Conservation (phyloP, 2,113 vertebrate genomes). For the Siniperca knerii region DNA sequence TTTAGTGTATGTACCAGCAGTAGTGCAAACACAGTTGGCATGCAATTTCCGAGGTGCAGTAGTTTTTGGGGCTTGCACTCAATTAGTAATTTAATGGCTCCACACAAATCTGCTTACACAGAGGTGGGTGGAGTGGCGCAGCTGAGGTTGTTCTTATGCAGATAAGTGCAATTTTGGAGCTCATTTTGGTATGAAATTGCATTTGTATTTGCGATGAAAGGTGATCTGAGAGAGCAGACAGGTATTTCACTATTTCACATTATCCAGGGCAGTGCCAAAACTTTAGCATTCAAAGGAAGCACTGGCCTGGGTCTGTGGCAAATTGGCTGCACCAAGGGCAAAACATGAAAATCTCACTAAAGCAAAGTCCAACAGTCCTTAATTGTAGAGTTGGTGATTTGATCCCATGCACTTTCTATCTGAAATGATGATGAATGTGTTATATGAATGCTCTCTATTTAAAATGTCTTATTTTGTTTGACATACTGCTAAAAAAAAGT, state of each 20-base stretch:
- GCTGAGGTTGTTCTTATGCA: not conserved
- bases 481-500: not conserved
- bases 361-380: not conserved
- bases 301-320: not conserved
- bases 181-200: not conserved
- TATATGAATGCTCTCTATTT: not conserved
- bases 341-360: not conserved
- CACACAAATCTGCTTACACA: not conserved
- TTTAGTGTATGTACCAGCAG: not conserved
- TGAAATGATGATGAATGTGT: not conserved
- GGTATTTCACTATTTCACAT: not conserved
- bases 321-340: not conserved
- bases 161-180: not conserved
- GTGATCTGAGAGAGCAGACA: not conserved
- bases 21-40: not conserved
- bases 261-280: not conserved
- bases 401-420: not conserved
- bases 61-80: not conserved
- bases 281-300: not conserved
- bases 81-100: not conserved
- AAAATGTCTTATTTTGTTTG: not conserved
- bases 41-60: not conserved
- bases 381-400: not conserved
- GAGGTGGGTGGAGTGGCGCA: not conserved
- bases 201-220: not conserved